Conservation (phyloP, 2,113 vertebrate genomes). For the Tetraodon nigroviridis region DNA sequence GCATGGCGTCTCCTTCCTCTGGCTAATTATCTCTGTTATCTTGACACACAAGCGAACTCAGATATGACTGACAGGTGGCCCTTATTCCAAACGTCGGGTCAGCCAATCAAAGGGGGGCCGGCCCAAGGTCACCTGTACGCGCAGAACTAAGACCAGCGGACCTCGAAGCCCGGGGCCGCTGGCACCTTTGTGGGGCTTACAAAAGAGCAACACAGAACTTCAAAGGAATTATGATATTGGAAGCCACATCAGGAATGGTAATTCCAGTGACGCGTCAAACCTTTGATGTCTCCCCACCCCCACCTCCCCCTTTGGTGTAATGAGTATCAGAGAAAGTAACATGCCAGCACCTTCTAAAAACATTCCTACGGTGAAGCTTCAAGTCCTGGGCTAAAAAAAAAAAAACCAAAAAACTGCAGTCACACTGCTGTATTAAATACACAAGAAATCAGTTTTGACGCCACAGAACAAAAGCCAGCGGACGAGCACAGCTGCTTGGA, state of each 20-base stretch:
- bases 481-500: too few relatives aligned
- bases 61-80: slow-evolving; percentile 46
- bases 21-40: slow-evolving; percentile 54
- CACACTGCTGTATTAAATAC: too few relatives aligned
- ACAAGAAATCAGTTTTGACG: too few relatives aligned
- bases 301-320: slow-evolving; percentile 40
- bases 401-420: not conserved
- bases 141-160: slow-evolving; percentile 46
- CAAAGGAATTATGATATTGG: slow-evolving; percentile 71
- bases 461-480: too few relatives aligned
- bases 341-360: slow-evolving; percentile 27
- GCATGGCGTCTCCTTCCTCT: slow-evolving; percentile 24
- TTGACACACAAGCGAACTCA: slow-evolving; percentile 57
- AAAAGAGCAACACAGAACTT: slow-evolving; percentile 64
- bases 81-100: slow-evolving; percentile 51
- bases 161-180: slow-evolving; percentile 43
- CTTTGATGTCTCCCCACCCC: slow-evolving; percentile 67
- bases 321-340: slow-evolving; percentile 43
- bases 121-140: slow-evolving; percentile 65
- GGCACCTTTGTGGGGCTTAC: slow-evolving; percentile 58
- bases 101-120: slow-evolving; percentile 56
- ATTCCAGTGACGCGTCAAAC: slow-evolving; percentile 52
- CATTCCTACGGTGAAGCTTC: slow-evolving; percentile 32
- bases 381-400: slow-evolving; percentile 17
- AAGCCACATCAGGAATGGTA: slow-evolving; percentile 60